Evolutionary conservation across 30 jellyfish, hydroid and myxozoan species (phyloP).

Genomic region (Aurelia aurita): DNA sequence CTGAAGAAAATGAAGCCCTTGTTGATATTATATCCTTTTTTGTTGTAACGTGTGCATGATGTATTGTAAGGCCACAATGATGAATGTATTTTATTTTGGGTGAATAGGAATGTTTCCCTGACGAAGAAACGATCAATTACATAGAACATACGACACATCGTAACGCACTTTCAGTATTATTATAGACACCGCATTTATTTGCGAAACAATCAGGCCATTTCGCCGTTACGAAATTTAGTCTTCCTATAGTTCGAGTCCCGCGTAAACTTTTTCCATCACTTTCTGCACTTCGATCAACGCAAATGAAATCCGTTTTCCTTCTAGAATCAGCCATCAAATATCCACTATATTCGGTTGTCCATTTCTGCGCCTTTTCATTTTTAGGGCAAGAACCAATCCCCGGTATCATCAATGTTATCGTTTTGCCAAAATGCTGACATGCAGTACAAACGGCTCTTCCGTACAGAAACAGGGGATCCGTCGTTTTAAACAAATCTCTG

Average conservation of each 20-base stretch:
- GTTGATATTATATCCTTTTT: neutral
- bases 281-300: constrained; percentile 67
- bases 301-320: constrained; percentile 52
- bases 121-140: neutral
- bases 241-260: constrained; percentile 12
- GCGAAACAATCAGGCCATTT: constrained; percentile 57
- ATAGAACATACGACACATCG: constrained; percentile 67
- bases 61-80: neutral
- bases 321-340: constrained; percentile 54
- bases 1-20: neutral
- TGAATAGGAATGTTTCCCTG: too few species aligned
- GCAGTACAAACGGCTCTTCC: constrained; percentile 63
- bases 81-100: neutral
- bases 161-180: constrained; percentile 1
- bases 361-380: neutral
- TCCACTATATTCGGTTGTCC: constrained; percentile 64
- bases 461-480: constrained; percentile 17
- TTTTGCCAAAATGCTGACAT: constrained; percentile 50
- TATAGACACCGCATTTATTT: constrained; percentile 28
- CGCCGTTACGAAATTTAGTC: constrained; percentile 53
- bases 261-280: constrained; percentile 48
- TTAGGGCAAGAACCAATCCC: constrained; percentile 57
- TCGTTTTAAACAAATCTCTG: constrained; percentile 41
- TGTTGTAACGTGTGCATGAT: neutral
- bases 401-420: constrained; percentile 56